Percentiles rank a stretch among this genome's conserved stretches.
phyloP scores from a whole-genome alignment of 2,113 vertebrate genomes.

The Dipodomys stephensi region DNA sequence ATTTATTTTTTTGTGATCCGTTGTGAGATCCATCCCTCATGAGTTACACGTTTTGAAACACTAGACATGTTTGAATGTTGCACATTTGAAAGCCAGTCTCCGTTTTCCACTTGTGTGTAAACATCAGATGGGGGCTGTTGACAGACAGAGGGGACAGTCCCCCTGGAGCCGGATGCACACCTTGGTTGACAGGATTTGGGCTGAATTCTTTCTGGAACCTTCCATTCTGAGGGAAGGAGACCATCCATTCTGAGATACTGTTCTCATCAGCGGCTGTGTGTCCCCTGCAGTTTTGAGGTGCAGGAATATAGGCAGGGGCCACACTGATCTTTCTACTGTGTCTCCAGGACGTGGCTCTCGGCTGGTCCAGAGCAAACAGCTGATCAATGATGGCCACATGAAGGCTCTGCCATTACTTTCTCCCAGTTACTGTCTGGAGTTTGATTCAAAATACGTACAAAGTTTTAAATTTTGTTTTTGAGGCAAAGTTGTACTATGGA shows the following conservation, averaged over 20 bases:
- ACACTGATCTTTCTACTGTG: rapidly evolving
- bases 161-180: rapidly evolving
- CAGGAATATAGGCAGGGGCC: neutral
- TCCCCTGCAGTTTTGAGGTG: neutral
- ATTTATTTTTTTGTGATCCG: neutral
- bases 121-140: neutral
- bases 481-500: too few species aligned
- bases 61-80: neutral
- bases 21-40: neutral
- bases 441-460: neutral
- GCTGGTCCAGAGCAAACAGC: neutral
- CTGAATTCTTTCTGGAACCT: neutral
- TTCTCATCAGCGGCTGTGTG: neutral
- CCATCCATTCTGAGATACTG: rapidly evolving
- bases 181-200: neutral
- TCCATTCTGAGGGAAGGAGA: neutral
- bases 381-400: rapidly evolving
- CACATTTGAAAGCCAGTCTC: neutral
- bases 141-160: neutral
- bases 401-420: too few species aligned
- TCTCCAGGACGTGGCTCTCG: neutral
- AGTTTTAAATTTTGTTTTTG: neutral
- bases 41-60: neutral
- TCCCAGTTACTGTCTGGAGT: neutral
- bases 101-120: neutral